Evolutionary conservation across 2,797 vertebrate genomes (phyloP), one percentile per base, ranked within the genome.

Genomic region (Ataeniobius toweri): DNA sequence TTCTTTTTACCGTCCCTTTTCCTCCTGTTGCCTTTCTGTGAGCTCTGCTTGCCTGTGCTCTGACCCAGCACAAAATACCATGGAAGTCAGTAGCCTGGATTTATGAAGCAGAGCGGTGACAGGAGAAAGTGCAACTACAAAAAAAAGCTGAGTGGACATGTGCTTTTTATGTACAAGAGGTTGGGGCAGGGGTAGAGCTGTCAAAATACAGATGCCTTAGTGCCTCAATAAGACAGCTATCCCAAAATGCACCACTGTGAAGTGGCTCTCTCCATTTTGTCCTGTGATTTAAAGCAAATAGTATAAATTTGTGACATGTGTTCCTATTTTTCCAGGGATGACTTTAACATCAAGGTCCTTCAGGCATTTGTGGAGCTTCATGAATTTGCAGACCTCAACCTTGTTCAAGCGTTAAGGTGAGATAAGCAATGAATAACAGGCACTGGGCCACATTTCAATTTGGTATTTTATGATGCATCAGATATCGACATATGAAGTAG

Each of bases 281-380:
- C 39, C 12, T n/a, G 20, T 1, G 12, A 20, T 68, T 63, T 63
- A 24, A 46, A 16, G 12, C 80, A 70, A 74, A 74, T 78, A 74
- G 39, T 75, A 48, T 81, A 4, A 80, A 74, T 58, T 53, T 61
- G 55, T 86, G 69, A 74, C 56, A 8, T 1, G 6, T 75, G 22
- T 76, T 44, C 28, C 36, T 78, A 16, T 24, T 80, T 28, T 88
- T 82, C 44, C 71, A 99, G 98, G 93, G 97, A 98, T 85, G 98
- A 98, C 44, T 99, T 99, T 89, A 99, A 99, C 89, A 97, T 99
- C 92, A 98, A 97, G 93, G 98, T 99, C 82, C 97, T 99, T 75
- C 98, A 98, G 88, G 98, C 98, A 0, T 99, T 99, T 82, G 98
- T 99, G 77, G 98, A 99, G 92, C 97, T 99, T 88, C 98, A 99